phyloP scores from a whole-genome alignment of 2,888 invertebrate species.

The Seira sanloemensis region DNA sequence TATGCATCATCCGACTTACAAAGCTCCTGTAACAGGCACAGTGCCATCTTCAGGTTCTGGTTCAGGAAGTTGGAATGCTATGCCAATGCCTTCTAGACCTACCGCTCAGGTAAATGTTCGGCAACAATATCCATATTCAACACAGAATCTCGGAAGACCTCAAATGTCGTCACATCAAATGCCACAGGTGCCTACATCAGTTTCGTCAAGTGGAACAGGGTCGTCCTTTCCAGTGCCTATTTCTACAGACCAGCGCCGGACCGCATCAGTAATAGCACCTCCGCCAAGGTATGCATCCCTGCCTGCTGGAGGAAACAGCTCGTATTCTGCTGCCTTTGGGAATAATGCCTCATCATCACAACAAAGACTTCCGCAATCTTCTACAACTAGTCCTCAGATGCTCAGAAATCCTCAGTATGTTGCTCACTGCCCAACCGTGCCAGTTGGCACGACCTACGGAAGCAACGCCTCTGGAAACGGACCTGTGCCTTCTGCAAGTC shows the following conservation, averaged over 20 bases:
- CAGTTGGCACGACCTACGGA: too few species aligned
- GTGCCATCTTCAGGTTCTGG: too few species aligned
- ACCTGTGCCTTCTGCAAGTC: too few species aligned
- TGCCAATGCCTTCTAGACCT: background rate
- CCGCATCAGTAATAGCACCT: constrained; percentile 33
- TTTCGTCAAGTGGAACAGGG: too few species aligned
- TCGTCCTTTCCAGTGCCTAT: background rate
- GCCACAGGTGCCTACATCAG: background rate
- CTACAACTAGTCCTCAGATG: constrained; percentile 15
- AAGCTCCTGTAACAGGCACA: too few species aligned
- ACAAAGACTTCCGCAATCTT: background rate
- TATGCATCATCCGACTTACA: too few species aligned
- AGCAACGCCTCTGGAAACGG: too few species aligned
- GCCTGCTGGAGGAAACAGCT: background rate
- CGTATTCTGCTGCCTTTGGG: background rate
- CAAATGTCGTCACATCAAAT: background rate
- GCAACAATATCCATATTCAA: constrained; percentile 2
- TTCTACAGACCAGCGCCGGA: constrained; percentile 25
- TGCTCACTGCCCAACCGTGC: constrained; percentile 48
- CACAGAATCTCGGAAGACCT: constrained; percentile 17
- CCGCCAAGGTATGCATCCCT: background rate
- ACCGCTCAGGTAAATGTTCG: background rate
- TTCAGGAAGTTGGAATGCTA: background rate
- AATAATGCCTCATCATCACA: background rate
- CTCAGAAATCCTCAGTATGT: constrained; percentile 54